Conservation (phyloP, 2,797 vertebrate genomes). For the Rhyacichthys aspro region DNA sequence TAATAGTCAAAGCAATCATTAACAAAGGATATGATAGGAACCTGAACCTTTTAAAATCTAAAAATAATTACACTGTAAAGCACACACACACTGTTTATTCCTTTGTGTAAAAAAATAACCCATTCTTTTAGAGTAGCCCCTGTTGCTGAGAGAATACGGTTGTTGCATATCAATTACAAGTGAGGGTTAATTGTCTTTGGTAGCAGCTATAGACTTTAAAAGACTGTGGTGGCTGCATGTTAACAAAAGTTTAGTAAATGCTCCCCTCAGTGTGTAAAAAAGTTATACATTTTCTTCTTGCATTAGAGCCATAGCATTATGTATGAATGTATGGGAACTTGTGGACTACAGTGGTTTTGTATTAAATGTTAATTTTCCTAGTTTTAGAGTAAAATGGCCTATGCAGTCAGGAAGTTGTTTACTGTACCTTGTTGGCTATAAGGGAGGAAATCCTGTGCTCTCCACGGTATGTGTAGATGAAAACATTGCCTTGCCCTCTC, state of each 20-base stretch:
- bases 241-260: too few relatives aligned
- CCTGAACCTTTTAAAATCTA: background rate
- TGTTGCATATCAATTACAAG: conserved; percentile 57
- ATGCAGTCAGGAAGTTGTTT: background rate
- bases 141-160: conserved; percentile 54
- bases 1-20: background rate
- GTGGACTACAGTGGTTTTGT: too few relatives aligned
- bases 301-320: too few relatives aligned
- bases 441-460: conserved; percentile 87
- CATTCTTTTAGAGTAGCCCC: conserved; percentile 40
- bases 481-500: conserved; percentile 81
- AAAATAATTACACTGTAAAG: too few relatives aligned
- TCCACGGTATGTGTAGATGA: conserved; percentile 81
- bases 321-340: too few relatives aligned
- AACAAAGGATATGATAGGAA: background rate
- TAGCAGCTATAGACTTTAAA: conserved; percentile 3
- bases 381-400: background rate
- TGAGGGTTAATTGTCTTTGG: conserved; percentile 5
- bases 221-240: background rate
- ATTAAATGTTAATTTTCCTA: too few relatives aligned
- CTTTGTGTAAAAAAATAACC: conserved; percentile 7
- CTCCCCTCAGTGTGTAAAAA: too few relatives aligned
- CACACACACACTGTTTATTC: conserved; percentile 1
- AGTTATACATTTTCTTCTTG: too few relatives aligned
- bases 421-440: conserved; percentile 90